These are phyloP conservation scores for Nemotelus pantherinus DNA, from an alignment of 2,888 invertebrate genomes.

Conservation along the genomic window DNA sequence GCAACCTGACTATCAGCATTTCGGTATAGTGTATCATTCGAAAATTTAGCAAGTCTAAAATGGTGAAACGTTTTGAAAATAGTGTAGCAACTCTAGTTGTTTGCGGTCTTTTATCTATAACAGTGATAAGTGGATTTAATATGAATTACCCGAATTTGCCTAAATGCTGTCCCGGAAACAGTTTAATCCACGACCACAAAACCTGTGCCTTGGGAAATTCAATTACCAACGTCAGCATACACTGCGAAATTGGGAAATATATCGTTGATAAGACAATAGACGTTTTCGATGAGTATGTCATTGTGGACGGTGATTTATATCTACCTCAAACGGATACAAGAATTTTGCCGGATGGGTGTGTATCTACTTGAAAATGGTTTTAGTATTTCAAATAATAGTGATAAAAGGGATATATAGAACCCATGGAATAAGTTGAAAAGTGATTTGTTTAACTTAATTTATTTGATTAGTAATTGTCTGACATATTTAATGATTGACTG, in stretches of 20 bases:
- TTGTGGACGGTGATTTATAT: not conserved
- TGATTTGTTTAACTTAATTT: too few species aligned
- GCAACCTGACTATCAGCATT: too few species aligned
- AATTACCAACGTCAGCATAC: not conserved
- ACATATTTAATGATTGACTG: too few species aligned
- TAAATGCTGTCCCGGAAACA: slow-evolving; percentile 4
- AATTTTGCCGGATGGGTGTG: slow-evolving; percentile 21
- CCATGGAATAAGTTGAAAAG: too few species aligned
- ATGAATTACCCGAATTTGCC: slow-evolving; percentile 13
- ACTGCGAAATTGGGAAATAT: slow-evolving; percentile 10
- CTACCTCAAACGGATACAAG: not conserved
- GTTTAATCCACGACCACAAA: not conserved
- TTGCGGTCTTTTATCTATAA: not conserved
- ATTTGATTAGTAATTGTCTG: too few species aligned
- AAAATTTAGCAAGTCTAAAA: too few species aligned
- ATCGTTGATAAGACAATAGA: not conserved
- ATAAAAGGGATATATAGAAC: too few species aligned
- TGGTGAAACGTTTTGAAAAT: too few species aligned
- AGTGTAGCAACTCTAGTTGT: too few species aligned
- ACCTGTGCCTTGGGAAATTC: slow-evolving; percentile 2
- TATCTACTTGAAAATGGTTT: not conserved
- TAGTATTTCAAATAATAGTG: too few species aligned
- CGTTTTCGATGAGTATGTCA: not conserved
- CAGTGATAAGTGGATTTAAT: slow-evolving; percentile 11
- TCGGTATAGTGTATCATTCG: too few species aligned